A percentile compares a stretch with the other conserved stretches of the same genome.
phyloP scores from a whole-genome alignment of 2,888 invertebrate species.

The Caenorhabditis panamensis region DNA sequence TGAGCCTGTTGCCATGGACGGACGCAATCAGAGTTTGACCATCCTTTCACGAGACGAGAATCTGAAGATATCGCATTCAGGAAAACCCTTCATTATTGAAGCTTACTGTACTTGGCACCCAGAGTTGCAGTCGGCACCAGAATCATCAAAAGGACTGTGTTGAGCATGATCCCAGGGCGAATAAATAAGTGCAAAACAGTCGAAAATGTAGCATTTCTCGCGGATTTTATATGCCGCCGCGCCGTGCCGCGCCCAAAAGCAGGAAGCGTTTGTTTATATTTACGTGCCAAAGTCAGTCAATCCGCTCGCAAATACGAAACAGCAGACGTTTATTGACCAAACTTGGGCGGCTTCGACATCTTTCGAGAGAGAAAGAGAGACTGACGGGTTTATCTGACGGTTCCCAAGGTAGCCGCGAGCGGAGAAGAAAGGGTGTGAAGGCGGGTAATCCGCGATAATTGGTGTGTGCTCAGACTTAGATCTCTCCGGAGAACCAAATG shows the following conservation, averaged over 20 bases:
- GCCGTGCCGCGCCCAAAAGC: conserved; percentile 45
- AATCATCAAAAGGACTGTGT: conserved; percentile 29
- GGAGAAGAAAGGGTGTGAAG: conserved; percentile 43
- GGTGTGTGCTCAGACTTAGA: conserved; percentile 19
- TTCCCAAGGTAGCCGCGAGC: conserved; percentile 24
- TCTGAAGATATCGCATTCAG: conserved; percentile 16
- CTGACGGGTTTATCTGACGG: conserved; percentile 36
- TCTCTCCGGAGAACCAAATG: conserved; percentile 20
- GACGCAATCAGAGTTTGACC: conserved; percentile 62
- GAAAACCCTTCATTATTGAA: not conserved
- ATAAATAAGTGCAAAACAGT: conserved; percentile 22
- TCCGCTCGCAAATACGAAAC: conserved; percentile 51
- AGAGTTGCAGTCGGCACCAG: conserved; percentile 23
- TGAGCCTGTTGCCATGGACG: conserved; percentile 68
- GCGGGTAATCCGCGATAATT: conserved; percentile 30
- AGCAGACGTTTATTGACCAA: conserved; percentile 49
- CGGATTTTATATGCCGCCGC: conserved; percentile 47
- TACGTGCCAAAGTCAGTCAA: conserved; percentile 54
- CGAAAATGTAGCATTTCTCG: conserved; percentile 53
- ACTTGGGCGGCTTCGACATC: conserved; percentile 31
- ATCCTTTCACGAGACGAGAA: conserved; percentile 47
- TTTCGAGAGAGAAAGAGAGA: too few relatives aligned
- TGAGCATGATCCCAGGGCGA: conserved; percentile 22
- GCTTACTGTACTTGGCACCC: conserved; percentile 41
- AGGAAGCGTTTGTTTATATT: conserved; percentile 60